Evolutionary conservation across 2,888 invertebrate species (phyloP), one percentile per base, ranked within the genome.

Genomic region (Sinodicranocentrus sp.): DNA sequence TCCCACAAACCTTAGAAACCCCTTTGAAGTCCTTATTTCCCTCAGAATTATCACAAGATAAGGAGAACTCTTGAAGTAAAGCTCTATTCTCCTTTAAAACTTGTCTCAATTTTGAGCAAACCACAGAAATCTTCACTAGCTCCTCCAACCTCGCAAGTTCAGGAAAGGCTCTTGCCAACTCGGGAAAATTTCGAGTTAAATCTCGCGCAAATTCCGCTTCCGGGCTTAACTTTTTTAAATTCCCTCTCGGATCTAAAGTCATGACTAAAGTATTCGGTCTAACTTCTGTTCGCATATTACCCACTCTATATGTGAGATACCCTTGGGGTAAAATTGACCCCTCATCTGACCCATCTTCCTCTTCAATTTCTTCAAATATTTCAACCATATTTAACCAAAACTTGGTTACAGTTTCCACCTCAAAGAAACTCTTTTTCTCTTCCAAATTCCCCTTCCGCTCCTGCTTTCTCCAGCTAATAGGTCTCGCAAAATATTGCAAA

Each of bases 311-410:
- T 0, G 67, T 79, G 15, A 77, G 26, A 17, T 52, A n/a, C 8
- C 68, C 19, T 5, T 19, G 0, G 1, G 73, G 19, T 6, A 65
- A 44, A 3, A n/a, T 67, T 59, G 39, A 19, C 65, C 52, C 39
- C 17, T 63, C 54, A 44, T 76, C 54, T 13, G n/a, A n/a, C n/a
- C 54, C 70, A 0, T 59, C 83, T 2, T 85, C 83, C 57, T 84
- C 85, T 26, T 86, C 86, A 10, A 83, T 76, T 71, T 87, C 87
- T 72, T 87, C 85, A 79, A 84, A 86, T 8, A 87, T 77, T 73
- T 86, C 84, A 2, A 67, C 54, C 63, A 86, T 72, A 44, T 85
- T 73, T 21, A 86, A 28, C 80, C 80, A 84, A 71, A 87, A 86
- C 33, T 75, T 68, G 1, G 70, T 71, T 8, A 68, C 43, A 19